Evolutionary conservation across 2,888 invertebrate genomes (phyloP), one percentile per base, ranked within the genome.

Genomic region (Cistogaster globosa): DNA sequence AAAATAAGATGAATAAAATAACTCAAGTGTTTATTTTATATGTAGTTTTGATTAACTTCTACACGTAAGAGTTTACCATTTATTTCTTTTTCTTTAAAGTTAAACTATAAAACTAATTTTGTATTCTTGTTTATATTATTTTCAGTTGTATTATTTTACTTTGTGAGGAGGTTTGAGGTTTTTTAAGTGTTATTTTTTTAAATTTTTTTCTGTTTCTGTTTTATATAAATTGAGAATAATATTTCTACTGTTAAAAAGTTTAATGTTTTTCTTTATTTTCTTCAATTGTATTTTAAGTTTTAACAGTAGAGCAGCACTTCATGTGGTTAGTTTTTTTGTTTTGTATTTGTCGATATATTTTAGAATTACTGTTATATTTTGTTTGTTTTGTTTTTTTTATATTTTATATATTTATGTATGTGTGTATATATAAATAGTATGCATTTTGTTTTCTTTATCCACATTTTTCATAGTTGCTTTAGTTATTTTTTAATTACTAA

Each of bases 81-180:
- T 75, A 45, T 63, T 69, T 53, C 2, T 14, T 63, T 57, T 55
- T 42, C 26, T 65, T 79, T 76, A 67, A 72, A 76, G 71, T 81
- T 80, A 84, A 80, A 71, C 75, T 84, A 84, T 72, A 78, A 85
- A 85, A 82, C 84, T 85, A 85, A 53, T 51, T 74, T 81, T 78
- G 55, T 80, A 53, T 74, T 62, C 20, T 55, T 62, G 45, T 76
- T 77, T 22, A 51, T 75, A 42, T 78, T 74, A 0, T 53, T 48
- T 81, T 81, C n/a, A 67, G 69, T 75, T 75, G 22, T 63, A 53
- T 53, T 80, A 60, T 69, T 85, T 82, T 63, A 75, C 68, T 81
- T 84, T 82, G 78, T 82, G 81, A 82, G 85, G 85, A 78, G 85
- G 78, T 65, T 84, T 85, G 81, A 85, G 85, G 85, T 85, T 84